Percentiles rank a stretch among this genome's conserved stretches.
Evolutionary conservation across 2,113 vertebrate genomes (phyloP).

Genomic region (Raphicerus campestris): DNA sequence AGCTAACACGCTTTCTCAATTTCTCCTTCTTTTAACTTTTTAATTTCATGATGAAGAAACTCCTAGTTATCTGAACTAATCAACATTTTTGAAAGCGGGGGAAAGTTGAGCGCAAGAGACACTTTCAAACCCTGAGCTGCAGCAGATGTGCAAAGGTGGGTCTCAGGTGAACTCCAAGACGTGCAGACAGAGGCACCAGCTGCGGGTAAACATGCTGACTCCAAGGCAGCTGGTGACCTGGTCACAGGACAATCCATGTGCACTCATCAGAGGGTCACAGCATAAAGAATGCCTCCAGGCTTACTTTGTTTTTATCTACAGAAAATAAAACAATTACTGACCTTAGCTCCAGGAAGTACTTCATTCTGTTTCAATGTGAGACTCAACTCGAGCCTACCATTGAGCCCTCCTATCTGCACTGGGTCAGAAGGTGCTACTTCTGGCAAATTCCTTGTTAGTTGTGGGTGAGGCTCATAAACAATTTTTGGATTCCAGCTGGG

Average conservation of each 20-base stretch:
- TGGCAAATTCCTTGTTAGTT: conserved; percentile 91
- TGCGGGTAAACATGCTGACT: not conserved
- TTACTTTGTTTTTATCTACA: not conserved
- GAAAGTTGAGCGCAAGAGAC: not conserved
- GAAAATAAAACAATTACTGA: conserved; percentile 34
- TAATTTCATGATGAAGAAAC: not conserved
- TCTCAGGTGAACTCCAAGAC: not conserved
- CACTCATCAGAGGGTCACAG: too few species aligned
- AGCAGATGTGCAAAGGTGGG: not conserved
- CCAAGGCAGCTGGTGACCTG: not conserved
- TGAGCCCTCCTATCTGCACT: conserved; percentile 91
- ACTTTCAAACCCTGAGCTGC: not conserved
- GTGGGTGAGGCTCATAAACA: conserved; percentile 95
- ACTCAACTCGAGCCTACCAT: conserved; percentile 90
- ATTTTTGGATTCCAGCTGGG: conserved; percentile 99
- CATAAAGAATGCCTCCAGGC: not conserved
- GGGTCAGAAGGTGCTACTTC: conserved; percentile 79
- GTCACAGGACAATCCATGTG: not conserved
- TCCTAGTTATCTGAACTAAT: not conserved
- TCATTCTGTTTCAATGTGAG: conserved; percentile 95
- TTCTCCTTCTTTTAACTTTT: not conserved
- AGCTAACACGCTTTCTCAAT: not conserved
- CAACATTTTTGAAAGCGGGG: not conserved
- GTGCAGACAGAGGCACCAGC: not conserved
- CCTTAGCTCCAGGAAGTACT: conserved; percentile 85